Percentiles rank a stretch among this genome's conserved stretches.
phyloP scores from a whole-genome alignment of 2,113 vertebrate species.

The Podiceps cristatus region DNA sequence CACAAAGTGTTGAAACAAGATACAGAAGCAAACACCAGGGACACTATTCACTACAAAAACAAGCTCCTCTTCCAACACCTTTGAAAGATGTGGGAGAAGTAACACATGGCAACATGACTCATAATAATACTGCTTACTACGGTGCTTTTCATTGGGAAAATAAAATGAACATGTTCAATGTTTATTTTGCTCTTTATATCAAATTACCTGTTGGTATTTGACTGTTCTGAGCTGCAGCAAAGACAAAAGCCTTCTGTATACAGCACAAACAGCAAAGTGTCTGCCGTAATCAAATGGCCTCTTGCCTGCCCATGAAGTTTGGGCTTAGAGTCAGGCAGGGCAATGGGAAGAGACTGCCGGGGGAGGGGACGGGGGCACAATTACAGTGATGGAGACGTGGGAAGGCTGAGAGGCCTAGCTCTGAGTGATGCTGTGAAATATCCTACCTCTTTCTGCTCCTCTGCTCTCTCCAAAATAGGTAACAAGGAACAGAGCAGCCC shows the following conservation, averaged over 20 bases:
- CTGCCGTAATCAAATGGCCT: not conserved
- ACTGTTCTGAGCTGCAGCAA: not conserved
- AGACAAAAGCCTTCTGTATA: not conserved
- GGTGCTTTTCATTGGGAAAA: conserved; percentile 15
- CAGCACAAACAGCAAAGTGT: not conserved
- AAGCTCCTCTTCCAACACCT: conserved; percentile 41
- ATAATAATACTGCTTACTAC: not conserved
- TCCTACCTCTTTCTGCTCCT: not conserved
- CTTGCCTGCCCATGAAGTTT: not conserved
- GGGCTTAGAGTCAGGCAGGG: not conserved
- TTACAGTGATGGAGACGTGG: rapidly evolving
- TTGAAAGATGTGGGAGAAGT: conserved; percentile 21
- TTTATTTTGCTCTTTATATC: not conserved
- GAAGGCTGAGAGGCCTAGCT: not conserved
- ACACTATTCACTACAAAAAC: conserved; percentile 26
- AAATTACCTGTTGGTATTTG: not conserved
- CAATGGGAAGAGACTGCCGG: not conserved
- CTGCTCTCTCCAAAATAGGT: not conserved
- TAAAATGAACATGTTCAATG: not conserved
- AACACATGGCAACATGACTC: not conserved
- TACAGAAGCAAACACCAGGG: conserved; percentile 24
- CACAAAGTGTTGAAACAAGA: conserved; percentile 16
- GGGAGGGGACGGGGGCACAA: not conserved
- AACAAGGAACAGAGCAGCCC: not conserved
- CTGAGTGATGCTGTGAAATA: not conserved